Conservation (phyloP, 2,113 vertebrate genomes). For the Sceloporus undulatus region DNA sequence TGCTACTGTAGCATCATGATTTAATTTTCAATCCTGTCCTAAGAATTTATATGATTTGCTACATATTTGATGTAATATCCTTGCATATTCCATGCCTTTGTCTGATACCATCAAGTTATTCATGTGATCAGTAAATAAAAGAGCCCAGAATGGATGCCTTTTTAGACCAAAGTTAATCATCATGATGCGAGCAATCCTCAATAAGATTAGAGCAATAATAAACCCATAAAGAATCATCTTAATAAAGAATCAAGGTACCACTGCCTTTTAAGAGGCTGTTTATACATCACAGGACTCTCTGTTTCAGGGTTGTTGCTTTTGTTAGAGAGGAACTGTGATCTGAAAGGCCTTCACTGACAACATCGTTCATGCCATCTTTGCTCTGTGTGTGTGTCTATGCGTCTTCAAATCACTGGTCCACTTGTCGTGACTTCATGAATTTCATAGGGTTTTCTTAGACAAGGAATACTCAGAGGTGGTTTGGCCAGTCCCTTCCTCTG, state of each 20-base stretch:
- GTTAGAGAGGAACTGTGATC: not conserved
- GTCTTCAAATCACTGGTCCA: too few species aligned
- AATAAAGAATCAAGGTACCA: not conserved
- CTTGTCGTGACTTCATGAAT: too few species aligned
- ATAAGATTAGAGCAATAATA: not conserved
- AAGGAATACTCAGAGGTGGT: too few species aligned
- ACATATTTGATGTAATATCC: fast-evolving
- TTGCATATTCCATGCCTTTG: not conserved
- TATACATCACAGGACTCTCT: not conserved
- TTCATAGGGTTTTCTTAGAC: too few species aligned
- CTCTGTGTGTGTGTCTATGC: too few species aligned
- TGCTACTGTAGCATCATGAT: not conserved
- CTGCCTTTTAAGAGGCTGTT: not conserved
- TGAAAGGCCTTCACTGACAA: not conserved
- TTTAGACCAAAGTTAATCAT: not conserved
- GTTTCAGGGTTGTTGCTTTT: not conserved
- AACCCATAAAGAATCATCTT: too few species aligned
- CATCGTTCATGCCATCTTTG: not conserved
- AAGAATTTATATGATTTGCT: not conserved
- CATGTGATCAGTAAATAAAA: not conserved
- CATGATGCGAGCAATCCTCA: not conserved
- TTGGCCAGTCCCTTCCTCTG: too few species aligned
- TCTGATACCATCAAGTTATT: not conserved
- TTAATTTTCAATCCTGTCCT: not conserved
- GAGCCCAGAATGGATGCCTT: not conserved